Evolutionary conservation across 1,140 invertebrate genomes (phyloP).

Genomic region (Melanaphis sacchari): DNA sequence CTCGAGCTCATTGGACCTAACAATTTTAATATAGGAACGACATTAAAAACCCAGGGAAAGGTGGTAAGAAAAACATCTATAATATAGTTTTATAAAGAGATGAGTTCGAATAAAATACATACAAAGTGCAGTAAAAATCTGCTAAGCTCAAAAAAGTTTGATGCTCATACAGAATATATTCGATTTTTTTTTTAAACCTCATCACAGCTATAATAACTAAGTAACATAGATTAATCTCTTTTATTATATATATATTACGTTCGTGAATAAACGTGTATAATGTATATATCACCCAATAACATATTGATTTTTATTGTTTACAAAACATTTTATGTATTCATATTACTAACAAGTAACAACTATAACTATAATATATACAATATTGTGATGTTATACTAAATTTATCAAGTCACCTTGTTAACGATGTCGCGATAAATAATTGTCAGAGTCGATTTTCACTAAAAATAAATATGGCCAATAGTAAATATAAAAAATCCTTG

Average conservation of each 20-base stretch:
- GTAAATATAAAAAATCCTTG: neutral
- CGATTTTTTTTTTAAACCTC: neutral
- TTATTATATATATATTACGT: too few relatives aligned
- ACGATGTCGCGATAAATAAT: neutral
- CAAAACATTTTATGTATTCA: neutral
- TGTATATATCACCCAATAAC: neutral
- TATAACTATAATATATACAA: neutral
- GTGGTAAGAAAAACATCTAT: neutral
- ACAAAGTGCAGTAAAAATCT: neutral
- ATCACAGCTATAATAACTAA: neutral
- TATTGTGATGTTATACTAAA: neutral
- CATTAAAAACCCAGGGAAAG: neutral
- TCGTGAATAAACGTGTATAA: too few relatives aligned
- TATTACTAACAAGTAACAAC: too few relatives aligned
- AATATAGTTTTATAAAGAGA: neutral
- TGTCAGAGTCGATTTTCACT: neutral
- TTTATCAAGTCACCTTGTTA: neutral
- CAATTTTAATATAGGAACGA: neutral
- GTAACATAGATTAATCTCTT: neutral
- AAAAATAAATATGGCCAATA: neutral
- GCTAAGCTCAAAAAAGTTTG: neutral
- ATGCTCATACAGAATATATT: neutral
- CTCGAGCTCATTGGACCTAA: neutral
- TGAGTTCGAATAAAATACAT: neutral
- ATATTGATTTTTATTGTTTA: constrained; percentile 14